Conservation (phyloP, 2,113 vertebrate species). For the Kobus ellipsiprymnus region DNA sequence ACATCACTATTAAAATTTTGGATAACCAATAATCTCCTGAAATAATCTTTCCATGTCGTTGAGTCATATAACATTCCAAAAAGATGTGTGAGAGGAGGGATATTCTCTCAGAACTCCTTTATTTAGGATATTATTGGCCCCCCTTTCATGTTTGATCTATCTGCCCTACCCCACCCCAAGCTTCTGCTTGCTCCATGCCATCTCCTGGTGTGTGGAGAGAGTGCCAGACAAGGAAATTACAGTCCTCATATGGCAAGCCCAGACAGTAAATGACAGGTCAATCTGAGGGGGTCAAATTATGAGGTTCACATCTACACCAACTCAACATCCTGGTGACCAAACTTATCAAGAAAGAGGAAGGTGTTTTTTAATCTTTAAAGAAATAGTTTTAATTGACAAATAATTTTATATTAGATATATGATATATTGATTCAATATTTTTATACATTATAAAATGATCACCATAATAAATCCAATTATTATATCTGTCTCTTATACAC, state of each 20-base stretch:
- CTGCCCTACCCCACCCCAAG: not conserved
- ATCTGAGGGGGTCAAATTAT: not conserved
- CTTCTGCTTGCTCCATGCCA: not conserved
- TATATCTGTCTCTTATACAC: no score
- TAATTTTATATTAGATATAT: not conserved
- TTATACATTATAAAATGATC: not conserved
- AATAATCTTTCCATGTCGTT: no score
- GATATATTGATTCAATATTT: not conserved
- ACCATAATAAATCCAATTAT: not conserved
- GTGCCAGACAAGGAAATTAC: not conserved
- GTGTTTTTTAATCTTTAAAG: not conserved
- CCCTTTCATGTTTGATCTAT: no score
- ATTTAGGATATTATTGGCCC: no score
- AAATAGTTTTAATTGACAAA: not conserved
- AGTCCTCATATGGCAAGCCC: not conserved
- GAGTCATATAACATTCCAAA: no score
- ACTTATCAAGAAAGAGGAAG: not conserved
- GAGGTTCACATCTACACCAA: not conserved
- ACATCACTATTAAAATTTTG: no score
- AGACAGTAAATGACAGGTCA: not conserved
- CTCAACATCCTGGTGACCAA: not conserved
- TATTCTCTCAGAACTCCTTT: no score
- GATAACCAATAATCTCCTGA: no score
- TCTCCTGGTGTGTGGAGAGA: not conserved
- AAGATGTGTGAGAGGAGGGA: no score